Base-by-base conservation (phyloP, 2,113 vertebrate genomes). In the Romanogobio albipinnatus region DNA sequence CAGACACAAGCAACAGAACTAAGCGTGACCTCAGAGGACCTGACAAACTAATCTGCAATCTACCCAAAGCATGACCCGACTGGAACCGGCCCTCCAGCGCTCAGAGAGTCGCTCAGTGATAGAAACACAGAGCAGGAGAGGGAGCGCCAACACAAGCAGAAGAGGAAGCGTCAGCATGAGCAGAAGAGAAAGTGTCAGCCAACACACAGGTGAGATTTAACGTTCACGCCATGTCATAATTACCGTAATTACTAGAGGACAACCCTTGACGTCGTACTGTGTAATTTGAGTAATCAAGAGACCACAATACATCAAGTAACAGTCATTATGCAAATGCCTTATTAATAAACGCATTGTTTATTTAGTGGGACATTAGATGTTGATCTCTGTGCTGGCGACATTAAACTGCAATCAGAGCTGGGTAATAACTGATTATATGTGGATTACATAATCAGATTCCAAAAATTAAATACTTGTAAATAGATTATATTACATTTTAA, bases 61-160 rank as follows among this genome's bases (percentile, higher is more conserved):
- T 26, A 90, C 88, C 33, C 83, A 77, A 75, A 91, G 79, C 76
- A 94, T 95, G 94, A 95, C 94, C 81, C 90, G 90, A 43, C 61
- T 94, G 89, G 93, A 94, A 79, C 86, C 90, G 17, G 90, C 92
- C 83, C 88, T 89, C 10, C 85, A 89, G 17, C 86, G 68, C 47
- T 81, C 78, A 15, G 81, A 84, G 61, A 88, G 89, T 81, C 89
- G 82, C 71, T 85, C 90, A 68, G 85, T 83, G 89, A 93, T 94
- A 91, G 92, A 94, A 66, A 92, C 93, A 76, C 89, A 88, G 43
- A 91, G 92, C 75, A 85, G 91, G 19, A 92, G 92, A 87, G 89
- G 89, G 76, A 87, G 87, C 79, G 3, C 47, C 10, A 81, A 59
- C 71, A 56, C 81, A 36, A 91, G 92, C 76, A 82, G 91, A 43